These are phyloP conservation scores for Cynoglossus semilaevis DNA, from an alignment of 2,113 vertebrate genomes.

Conservation along the genomic window DNA sequence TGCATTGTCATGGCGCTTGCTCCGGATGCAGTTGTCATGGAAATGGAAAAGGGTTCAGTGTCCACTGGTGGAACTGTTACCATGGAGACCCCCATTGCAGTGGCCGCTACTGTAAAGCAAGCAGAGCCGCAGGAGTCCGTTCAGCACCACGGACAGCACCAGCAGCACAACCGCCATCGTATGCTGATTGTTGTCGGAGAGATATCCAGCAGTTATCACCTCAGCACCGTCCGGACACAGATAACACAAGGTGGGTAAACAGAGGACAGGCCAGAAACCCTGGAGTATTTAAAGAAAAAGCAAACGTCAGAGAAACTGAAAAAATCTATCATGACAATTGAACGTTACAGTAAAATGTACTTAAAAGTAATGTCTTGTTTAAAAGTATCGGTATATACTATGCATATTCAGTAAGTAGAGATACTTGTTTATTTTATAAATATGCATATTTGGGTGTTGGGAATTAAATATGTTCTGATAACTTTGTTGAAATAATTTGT, in stretches of 20 bases:
- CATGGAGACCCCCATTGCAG: slow-evolving; percentile 80
- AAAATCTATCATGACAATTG: too few species aligned
- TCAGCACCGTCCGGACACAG: slow-evolving; percentile 77
- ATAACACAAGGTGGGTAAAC: slow-evolving; percentile 82
- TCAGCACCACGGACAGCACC: slow-evolving; percentile 68
- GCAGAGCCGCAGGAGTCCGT: slow-evolving; percentile 37
- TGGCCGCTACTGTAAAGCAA: slow-evolving; percentile 43
- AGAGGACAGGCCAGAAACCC: background rate
- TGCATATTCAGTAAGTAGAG: too few species aligned
- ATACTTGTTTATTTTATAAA: too few species aligned
- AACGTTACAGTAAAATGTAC: too few species aligned
- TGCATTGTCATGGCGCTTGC: slow-evolving; percentile 52
- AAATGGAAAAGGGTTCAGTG: slow-evolving; percentile 76
- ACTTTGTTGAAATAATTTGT: too few species aligned
- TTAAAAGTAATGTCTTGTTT: too few species aligned
- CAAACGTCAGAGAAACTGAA: too few species aligned
- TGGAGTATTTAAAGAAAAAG: too few species aligned
- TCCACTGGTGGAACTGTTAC: slow-evolving; percentile 75
- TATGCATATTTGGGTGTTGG: too few species aligned
- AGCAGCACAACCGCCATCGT: slow-evolving; percentile 68
- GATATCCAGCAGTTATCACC: slow-evolving; percentile 78
- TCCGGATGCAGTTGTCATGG: slow-evolving; percentile 85
- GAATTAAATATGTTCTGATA: too few species aligned
- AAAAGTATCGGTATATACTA: too few species aligned
- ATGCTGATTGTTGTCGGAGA: slow-evolving; percentile 89